Evolutionary conservation across 2,888 invertebrate species (phyloP), one percentile per base, ranked within the genome.

Genomic region (Malacosoma neustria): DNA sequence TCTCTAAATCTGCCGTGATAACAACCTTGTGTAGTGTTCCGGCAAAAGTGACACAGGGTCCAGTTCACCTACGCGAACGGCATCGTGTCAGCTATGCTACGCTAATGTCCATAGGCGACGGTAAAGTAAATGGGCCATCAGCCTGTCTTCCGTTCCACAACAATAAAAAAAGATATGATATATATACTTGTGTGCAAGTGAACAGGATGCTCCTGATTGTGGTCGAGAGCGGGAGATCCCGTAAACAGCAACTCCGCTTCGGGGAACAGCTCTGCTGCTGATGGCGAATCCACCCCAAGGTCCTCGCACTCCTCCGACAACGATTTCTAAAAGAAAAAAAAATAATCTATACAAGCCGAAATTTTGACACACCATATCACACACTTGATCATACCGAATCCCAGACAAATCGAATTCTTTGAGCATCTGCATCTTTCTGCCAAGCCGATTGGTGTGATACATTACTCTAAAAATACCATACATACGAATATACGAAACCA

Each of bases 281-380:
- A 92, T 0, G 93, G 93, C 32, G 93, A 92, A 53, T 92, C 93
- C 35, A 93, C 93, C 3, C 93, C 93, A 7, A 93, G 76, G 60
- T 93, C 93, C 55, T 92, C 92, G 64, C 93, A 93, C 66, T 93
- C 93, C 61, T 93, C 93, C 0, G 92, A 92, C 9, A 93, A 69
- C 7, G 92, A 92, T 65, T 92, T 93, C 77, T 92, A 89, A 4
- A 89, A 68, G 34, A 43, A 30, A 43, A 37, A 32, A 38, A 36
- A 14, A 14, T 7, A 34, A 6, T 29, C 1, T 11, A 15, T 13
- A 4, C 13, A 13, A 34, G 7, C 30, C 29, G 22, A 31, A 11
- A 11, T 13, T 31, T 14, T 14, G 29, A 30, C 11, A 29, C 31
- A 14, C 29, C 6, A 32, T 2, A 29, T 29, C 2, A 22, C n/a